Evolutionary conservation across 2,113 vertebrate genomes (phyloP).

Genomic region (Astatoreochromis straeleni): DNA sequence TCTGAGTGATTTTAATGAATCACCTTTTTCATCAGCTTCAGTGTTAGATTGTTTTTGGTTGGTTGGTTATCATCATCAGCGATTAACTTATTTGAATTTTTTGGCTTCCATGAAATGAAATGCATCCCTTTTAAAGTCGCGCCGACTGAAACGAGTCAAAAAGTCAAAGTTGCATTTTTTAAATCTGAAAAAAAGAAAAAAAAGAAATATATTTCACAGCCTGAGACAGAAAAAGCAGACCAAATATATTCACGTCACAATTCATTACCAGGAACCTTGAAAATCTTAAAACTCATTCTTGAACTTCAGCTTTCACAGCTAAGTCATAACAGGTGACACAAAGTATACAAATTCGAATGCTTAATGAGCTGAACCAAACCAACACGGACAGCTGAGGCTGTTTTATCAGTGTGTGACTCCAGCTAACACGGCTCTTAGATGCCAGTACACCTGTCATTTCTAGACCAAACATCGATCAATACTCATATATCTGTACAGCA

Average conservation of each 20-base stretch:
- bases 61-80: not conserved
- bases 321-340: not conserved
- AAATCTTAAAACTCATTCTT: not conserved
- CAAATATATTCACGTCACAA: not conserved
- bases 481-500: not conserved
- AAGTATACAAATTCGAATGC: not conserved
- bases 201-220: not conserved
- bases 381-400: not conserved
- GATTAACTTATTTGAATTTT: not conserved
- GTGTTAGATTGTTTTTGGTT: not conserved
- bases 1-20: not conserved
- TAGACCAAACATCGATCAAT: not conserved
- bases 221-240: not conserved
- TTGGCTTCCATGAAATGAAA: not conserved
- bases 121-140: not conserved
- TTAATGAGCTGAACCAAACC: not conserved
- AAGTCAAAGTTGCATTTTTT: not conserved
- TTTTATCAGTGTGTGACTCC: not conserved
- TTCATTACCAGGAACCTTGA: not conserved
- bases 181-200: not conserved
- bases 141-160: not conserved
- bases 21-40: not conserved
- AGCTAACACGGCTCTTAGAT: not conserved
- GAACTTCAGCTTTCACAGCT: not conserved
- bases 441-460: not conserved